Conservation (phyloP, 2,113 vertebrate species). For the Phalacrocorax carbo region DNA sequence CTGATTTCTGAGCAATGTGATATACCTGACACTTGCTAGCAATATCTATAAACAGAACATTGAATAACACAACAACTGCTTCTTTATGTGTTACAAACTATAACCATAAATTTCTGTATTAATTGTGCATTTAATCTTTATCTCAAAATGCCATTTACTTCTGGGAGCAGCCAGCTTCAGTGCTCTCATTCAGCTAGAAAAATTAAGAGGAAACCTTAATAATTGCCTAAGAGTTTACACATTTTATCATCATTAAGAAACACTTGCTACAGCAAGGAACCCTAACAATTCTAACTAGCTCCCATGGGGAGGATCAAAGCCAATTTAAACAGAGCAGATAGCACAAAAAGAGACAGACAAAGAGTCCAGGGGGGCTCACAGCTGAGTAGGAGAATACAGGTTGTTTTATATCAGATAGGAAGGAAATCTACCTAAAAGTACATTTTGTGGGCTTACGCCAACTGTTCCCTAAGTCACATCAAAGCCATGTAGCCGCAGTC, state of each 20-base stretch:
- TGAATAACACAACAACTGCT: background rate
- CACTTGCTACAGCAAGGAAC: background rate
- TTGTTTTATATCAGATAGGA: background rate
- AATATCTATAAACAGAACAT: background rate
- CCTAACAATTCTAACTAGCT: conserved; percentile 12
- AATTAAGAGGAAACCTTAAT: background rate
- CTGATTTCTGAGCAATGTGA: background rate
- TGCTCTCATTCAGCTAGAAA: background rate
- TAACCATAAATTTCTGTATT: background rate
- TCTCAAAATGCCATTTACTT: background rate
- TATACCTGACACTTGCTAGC: background rate
- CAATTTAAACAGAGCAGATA: background rate
- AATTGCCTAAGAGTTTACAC: conserved; percentile 1
- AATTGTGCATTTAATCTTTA: background rate
- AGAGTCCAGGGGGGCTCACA: background rate
- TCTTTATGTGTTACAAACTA: background rate
- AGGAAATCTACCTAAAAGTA: background rate
- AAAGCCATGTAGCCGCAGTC: rapidly evolving
- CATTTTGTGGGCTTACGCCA: rapidly evolving
- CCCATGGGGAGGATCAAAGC: background rate
- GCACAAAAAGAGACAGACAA: background rate
- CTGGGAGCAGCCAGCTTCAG: background rate
- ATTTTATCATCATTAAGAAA: conserved; percentile 31
- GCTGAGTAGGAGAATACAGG: background rate
- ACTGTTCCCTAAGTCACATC: background rate